These are phyloP conservation scores for Sigmodon hispidus DNA, from an alignment of 2,113 vertebrate genomes.

Conservation along the genomic window DNA sequence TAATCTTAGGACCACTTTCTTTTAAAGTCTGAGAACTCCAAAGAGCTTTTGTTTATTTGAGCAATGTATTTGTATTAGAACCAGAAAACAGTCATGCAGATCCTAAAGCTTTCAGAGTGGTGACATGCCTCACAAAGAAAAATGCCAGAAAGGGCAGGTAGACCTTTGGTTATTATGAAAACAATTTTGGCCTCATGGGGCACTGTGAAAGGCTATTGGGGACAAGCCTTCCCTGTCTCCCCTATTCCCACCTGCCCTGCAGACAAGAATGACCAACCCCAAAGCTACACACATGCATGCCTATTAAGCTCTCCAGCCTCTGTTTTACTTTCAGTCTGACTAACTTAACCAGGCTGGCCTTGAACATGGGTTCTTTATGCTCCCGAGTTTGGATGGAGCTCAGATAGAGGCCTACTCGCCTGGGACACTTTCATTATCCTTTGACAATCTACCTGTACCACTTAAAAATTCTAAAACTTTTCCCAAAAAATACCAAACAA, in stretches of 20 bases:
- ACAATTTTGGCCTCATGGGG: background rate
- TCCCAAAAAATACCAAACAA: background rate
- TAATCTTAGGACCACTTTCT: background rate
- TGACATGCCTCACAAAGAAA: background rate
- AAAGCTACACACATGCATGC: background rate
- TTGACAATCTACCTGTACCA: background rate
- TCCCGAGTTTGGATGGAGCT: background rate
- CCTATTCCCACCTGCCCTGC: background rate
- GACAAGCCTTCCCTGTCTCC: background rate
- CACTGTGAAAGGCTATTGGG: background rate
- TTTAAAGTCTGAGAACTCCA: slow-evolving; percentile 33
- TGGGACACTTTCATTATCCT: background rate
- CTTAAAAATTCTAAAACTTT: background rate
- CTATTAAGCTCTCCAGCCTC: background rate
- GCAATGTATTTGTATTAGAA: background rate
- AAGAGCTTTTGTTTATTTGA: background rate
- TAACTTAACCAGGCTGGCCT: background rate
- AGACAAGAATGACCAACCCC: no score
- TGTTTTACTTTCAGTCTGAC: background rate
- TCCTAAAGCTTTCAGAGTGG: background rate
- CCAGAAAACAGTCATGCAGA: background rate
- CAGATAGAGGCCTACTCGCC: background rate
- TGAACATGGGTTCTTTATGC: background rate
- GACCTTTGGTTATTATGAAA: background rate
- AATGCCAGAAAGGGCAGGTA: background rate